Evolutionary conservation across 1,140 invertebrate genomes (phyloP).

Genomic region (Diprion similis): DNA sequence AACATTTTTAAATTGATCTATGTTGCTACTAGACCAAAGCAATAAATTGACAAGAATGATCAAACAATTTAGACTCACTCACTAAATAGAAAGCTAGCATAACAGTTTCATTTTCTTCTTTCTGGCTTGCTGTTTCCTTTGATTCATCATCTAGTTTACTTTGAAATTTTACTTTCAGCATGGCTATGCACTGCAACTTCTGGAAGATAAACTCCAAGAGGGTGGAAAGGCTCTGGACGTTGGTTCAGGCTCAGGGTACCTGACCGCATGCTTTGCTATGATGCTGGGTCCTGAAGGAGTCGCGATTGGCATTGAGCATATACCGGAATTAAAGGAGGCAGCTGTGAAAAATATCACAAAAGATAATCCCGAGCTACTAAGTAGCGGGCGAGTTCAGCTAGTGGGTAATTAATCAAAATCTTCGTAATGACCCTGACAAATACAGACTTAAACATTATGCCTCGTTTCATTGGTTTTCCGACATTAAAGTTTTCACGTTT

Average conservation of each 20-base stretch:
- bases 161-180: constrained; percentile 66
- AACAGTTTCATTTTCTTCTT: no score
- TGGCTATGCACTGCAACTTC: constrained; percentile 90
- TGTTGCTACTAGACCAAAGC: no score
- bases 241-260: constrained; percentile 94
- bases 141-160: not conserved
- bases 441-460: not conserved
- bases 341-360: constrained; percentile 81
- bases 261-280: constrained; percentile 93
- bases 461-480: not conserved
- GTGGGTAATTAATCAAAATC: constrained; percentile 64
- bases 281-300: constrained; percentile 82
- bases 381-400: constrained; percentile 71
- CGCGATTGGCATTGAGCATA: constrained; percentile 93
- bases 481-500: not conserved
- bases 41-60: no score
- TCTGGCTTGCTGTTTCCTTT: no score
- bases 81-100: no score
- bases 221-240: constrained; percentile 90
- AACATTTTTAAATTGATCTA: no score
- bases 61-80: no score
- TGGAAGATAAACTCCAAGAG: constrained; percentile 82
- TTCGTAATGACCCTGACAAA: not conserved
- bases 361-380: constrained; percentile 75
- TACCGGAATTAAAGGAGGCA: constrained; percentile 80